Base-by-base conservation (phyloP, 2,888 invertebrate genomes). In the Eupithecia tripunctaria region DNA sequence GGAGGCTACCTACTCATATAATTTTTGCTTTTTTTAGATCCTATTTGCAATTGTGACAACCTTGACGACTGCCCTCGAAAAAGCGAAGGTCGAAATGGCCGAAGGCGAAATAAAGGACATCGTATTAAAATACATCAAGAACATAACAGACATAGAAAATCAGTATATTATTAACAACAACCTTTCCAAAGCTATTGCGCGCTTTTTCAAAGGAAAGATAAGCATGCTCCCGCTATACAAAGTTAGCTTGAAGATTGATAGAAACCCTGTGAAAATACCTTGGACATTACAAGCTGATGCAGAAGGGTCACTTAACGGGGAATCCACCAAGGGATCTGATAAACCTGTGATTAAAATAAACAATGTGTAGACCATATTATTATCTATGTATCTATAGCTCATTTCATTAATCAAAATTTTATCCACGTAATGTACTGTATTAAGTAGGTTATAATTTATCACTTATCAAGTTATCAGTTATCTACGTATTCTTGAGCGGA, bases 261-360 rank as follows among this genome's bases (percentile, higher is more conserved):
- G 88, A 32, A 89, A 83, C 12, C 91, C 92, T 0, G 87, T 93
- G 1, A 89, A 88, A 82, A 91, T 93, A 75, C 93, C 93, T 0
- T 93, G 93, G 93, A 86, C 85, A 15, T 2, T 29, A 7, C 36
- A 32, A n/a, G 36, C n/a, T 32, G 36, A 36, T 5, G 12, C 29
- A 29, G 36, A 8, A 36, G 29, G 29, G 18, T 36, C 29, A n/a
- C 62, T 32, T 25, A 14, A 18, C 29, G 18, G 29, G 18, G 60
- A 60, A 51, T 21, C 8, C 60, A 21, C 1, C 60, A 56, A 56
- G 25, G 56, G 21, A 25, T 1, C 51, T 12, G 21, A 56, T 12
- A n/a, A 36, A 18, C 62, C 62, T 63, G 36, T 32, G 36, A 18
- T 32, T 32, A 4, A n/a, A 63, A 63, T 63, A 63, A 63, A n/a